Evolutionary conservation across 2,113 vertebrate genomes (phyloP).

Genomic region (Neoarius graeffei): DNA sequence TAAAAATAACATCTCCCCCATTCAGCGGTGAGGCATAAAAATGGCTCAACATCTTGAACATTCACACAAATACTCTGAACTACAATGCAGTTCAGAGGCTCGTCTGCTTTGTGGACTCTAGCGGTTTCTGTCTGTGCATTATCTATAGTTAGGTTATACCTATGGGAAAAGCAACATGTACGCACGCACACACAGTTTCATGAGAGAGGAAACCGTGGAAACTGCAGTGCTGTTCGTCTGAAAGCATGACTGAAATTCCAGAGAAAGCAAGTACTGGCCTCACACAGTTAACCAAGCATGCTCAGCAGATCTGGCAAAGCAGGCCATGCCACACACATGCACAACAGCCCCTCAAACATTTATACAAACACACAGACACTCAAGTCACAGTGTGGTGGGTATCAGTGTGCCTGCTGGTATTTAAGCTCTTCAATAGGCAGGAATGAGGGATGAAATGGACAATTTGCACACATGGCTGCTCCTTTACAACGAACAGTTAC

Average conservation of each 20-base stretch:
- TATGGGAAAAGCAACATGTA: neutral
- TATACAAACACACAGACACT: neutral
- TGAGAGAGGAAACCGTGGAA: neutral
- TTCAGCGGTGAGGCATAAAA: neutral
- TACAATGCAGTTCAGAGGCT: neutral
- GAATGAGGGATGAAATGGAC: constrained; percentile 9
- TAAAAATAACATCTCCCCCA: no score
- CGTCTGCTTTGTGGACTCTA: neutral
- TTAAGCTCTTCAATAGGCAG: constrained; percentile 24
- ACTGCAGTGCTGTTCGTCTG: neutral
- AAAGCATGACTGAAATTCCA: neutral
- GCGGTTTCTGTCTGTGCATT: neutral
- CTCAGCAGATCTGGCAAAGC: neutral
- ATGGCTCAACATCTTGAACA: neutral
- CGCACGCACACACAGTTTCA: neutral
- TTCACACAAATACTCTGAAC: neutral
- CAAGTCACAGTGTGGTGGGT: neutral
- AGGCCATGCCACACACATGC: neutral
- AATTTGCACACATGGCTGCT: constrained; percentile 21
- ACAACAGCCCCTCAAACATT: neutral
- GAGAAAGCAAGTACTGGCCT: neutral
- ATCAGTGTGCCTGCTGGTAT: neutral
- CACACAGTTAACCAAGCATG: neutral
- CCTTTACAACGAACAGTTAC: neutral
- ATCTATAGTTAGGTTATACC: neutral